Conservation (phyloP, 2,888 invertebrate genomes). For the Tholera decimalis region DNA sequence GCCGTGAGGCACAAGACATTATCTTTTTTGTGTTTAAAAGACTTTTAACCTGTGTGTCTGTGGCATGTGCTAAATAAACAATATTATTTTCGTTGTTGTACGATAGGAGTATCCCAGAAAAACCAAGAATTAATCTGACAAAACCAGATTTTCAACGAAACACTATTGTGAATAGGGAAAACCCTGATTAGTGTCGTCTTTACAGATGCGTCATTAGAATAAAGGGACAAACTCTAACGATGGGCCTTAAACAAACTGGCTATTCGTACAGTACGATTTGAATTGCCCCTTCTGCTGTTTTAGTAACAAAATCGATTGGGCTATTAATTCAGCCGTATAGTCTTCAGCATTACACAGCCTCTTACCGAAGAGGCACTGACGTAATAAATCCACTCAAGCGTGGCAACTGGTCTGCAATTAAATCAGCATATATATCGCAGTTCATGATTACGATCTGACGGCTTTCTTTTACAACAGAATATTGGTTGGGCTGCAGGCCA, state of each 20-base stretch:
- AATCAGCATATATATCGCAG: slow-evolving; percentile 26
- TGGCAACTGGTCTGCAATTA: slow-evolving; percentile 14
- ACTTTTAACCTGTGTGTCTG: too few relatives aligned
- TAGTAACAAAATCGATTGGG: slow-evolving; percentile 18
- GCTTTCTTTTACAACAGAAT: slow-evolving; percentile 13
- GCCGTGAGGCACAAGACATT: too few relatives aligned
- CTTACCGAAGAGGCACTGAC: slow-evolving; percentile 14
- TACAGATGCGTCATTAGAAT: slow-evolving; percentile 5
- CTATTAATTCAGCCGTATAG: neutral
- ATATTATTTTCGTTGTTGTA: too few relatives aligned
- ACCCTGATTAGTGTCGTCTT: neutral
- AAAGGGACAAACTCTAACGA: neutral
- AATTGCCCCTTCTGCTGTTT: neutral
- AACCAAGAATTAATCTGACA: neutral
- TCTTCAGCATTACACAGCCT: neutral
- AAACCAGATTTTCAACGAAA: neutral
- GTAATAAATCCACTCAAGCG: slow-evolving; percentile 21
- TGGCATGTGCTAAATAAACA: too few relatives aligned
- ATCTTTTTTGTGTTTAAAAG: too few relatives aligned
- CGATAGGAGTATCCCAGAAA: neutral
- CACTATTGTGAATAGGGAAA: neutral
- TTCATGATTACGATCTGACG: slow-evolving; percentile 27
- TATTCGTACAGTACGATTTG: too few relatives aligned
- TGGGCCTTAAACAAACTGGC: slow-evolving; percentile 4
- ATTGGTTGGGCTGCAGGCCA: slow-evolving; percentile 14